These are phyloP conservation scores for Gymnogyps californianus DNA, from an alignment of 2,113 vertebrate genomes.

Conservation along the genomic window DNA sequence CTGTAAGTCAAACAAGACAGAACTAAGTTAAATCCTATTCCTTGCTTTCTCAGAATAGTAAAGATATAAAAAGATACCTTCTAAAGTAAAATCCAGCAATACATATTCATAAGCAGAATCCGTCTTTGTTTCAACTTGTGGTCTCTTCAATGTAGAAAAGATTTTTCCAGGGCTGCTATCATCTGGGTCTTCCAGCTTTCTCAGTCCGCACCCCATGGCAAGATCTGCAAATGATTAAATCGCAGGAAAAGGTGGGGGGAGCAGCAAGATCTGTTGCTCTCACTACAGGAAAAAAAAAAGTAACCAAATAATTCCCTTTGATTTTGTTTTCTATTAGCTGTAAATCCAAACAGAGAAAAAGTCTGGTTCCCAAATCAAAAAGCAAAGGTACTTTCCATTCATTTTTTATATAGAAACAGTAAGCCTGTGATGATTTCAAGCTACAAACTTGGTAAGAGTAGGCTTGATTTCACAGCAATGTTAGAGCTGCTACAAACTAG, in stretches of 20 bases:
- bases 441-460: slow-evolving; percentile 21
- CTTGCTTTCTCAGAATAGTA: neutral
- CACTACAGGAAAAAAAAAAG: neutral
- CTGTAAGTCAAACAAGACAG: neutral
- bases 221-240: slow-evolving; percentile 65
- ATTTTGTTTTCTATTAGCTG: slow-evolving; percentile 35
- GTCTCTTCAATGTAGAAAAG: slow-evolving; percentile 94
- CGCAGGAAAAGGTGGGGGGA: slow-evolving; percentile 37
- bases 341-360: slow-evolving; percentile 36
- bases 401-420: slow-evolving; percentile 28
- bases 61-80: slow-evolving; percentile 78
- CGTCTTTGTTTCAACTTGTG: slow-evolving; percentile 92
- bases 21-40: neutral
- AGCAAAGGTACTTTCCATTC: slow-evolving; percentile 54
- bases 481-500: slow-evolving; percentile 66
- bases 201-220: slow-evolving; percentile 95
- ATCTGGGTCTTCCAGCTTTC: slow-evolving; percentile 95
- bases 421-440: neutral
- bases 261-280: slow-evolving; percentile 49
- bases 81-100: slow-evolving; percentile 93
- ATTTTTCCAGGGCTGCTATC: slow-evolving; percentile 98
- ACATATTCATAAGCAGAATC: slow-evolving; percentile 91
- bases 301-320: slow-evolving; percentile 20
- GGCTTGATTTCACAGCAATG: slow-evolving; percentile 41
- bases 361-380: neutral